Evolutionary conservation across 2,888 invertebrate genomes (phyloP).

Genomic region (Eupsilia transversa): DNA sequence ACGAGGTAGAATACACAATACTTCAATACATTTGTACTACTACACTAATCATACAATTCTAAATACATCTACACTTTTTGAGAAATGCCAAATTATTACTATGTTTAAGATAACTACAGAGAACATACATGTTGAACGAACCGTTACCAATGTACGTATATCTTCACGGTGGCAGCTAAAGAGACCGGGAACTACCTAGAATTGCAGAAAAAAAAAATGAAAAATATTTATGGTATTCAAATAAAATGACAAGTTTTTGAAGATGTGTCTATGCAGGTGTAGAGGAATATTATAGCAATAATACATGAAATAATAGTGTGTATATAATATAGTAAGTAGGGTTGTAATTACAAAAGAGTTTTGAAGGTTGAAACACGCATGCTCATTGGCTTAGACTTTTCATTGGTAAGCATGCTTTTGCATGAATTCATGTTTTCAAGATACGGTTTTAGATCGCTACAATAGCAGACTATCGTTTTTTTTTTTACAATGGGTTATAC

Average conservation of each 20-base stretch:
- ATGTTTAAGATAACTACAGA: constrained; percentile 41
- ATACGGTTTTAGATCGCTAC: background rate
- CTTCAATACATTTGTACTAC: constrained; percentile 63
- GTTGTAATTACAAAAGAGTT: background rate
- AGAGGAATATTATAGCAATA: background rate
- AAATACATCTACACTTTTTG: constrained; percentile 61
- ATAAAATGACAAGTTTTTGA: background rate
- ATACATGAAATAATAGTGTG: background rate
- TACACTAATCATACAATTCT: constrained; percentile 44
- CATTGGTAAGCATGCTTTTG: background rate
- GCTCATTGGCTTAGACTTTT: background rate
- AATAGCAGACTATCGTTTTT: background rate
- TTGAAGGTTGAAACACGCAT: background rate
- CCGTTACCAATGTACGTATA: constrained; percentile 24
- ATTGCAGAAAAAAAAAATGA: constrained; percentile 33
- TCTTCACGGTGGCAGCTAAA: constrained; percentile 27
- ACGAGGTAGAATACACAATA: constrained; percentile 68
- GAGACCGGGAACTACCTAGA: constrained; percentile 52
- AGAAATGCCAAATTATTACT: constrained; percentile 60
- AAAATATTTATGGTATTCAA: background rate
- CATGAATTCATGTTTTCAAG: background rate
- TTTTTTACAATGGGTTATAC: background rate
- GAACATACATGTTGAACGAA: constrained; percentile 40
- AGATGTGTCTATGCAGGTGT: background rate
- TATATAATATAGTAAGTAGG: background rate